Conservation (phyloP, 2,113 vertebrate genomes). For the Anolis sagrei region DNA sequence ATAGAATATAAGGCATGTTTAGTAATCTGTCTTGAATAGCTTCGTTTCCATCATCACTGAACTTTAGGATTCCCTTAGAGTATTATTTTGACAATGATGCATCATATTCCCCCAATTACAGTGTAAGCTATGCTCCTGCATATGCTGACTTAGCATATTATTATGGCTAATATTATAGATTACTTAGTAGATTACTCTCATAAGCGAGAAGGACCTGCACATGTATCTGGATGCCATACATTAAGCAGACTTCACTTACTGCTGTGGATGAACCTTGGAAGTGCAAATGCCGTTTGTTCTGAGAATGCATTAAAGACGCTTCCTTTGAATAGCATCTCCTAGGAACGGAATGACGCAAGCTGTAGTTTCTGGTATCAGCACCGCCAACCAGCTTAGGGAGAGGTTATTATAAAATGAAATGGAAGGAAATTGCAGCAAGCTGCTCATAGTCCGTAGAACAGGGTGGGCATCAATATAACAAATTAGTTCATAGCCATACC, state of each 20-base stretch:
- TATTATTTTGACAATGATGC: background rate
- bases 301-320: background rate
- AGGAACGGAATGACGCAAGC: slow-evolving; percentile 28
- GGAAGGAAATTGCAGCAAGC: background rate
- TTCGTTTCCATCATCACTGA: background rate
- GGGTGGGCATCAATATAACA: background rate
- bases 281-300: background rate
- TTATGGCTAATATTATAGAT: no score
- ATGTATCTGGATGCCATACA: background rate
- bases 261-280: background rate
- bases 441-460: background rate
- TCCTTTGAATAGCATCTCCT: slow-evolving; percentile 20
- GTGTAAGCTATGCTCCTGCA: background rate
- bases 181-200: slow-evolving; percentile 1
- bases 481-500: background rate
- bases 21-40: background rate
- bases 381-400: background rate
- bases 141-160: background rate
- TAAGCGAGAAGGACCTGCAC: background rate
- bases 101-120: background rate
- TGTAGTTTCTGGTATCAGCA: background rate
- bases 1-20: background rate
- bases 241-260: background rate
- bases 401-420: slow-evolving; percentile 9
- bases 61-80: background rate